Base-by-base conservation (phyloP, 1,140 invertebrate genomes). In the Bombus waltoni region DNA sequence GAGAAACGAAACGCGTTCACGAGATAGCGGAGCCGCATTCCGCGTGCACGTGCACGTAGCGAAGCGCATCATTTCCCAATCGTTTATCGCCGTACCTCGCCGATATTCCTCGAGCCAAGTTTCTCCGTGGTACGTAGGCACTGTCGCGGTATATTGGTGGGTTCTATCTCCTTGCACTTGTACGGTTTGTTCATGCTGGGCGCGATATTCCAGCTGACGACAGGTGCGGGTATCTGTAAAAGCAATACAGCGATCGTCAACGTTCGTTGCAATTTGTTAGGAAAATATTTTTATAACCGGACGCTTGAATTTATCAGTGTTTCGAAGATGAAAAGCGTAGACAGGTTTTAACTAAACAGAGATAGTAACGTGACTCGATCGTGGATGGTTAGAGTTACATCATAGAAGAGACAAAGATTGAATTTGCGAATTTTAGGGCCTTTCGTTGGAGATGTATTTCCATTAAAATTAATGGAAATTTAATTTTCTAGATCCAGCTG, bases 91-190 rank as follows among this genome's bases (percentile, higher is more conserved):
- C 35, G 92, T 95, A 98, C 97, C 95, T 98, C 97, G 93, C 97
- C 97, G 87, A 97, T 96, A 91, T 97, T 97, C 89, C 97, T 97
- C 82, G 97, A 96, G 72, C 97, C 97, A 70, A 98, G 95, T 92
- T 97, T 97, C 92, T 97, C 97, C 81, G 97, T 94, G 84, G 97
- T 96, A 86, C 96, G 95, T 57, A 98, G 95, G 92, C 96, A 96
- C 90, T 97, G 96, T 82, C 97, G 94, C 22, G 97, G 96, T 92
- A 98, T 96, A 93, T 95, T 96, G 89, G 93, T 96, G 89, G 96
- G 94, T 92, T 96, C 96, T 62, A 94, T 95, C 93, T 96, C 96
- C 86, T 95, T 95, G 91, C 96, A 96, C 89, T 95, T 96, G 93
- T 96, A 96, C 66, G 96, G 93, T 81, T 96, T 96, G 85, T 95